phyloP scores from a whole-genome alignment of 30 jellyfish, hydroid and myxozoan species.

The Aurelia coerulea region DNA sequence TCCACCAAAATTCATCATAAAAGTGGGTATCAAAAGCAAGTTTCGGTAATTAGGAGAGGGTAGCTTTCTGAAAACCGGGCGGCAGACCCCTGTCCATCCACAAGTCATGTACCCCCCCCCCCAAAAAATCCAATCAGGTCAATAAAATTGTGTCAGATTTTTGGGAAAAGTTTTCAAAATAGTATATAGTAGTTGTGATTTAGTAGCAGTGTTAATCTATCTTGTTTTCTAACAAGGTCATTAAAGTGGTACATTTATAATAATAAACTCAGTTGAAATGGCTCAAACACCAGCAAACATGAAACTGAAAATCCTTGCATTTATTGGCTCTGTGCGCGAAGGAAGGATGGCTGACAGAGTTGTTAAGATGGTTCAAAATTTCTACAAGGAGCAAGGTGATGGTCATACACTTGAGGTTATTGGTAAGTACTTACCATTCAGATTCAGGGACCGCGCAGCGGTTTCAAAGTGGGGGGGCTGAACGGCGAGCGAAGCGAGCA shows the following conservation, averaged over 20 bases:
- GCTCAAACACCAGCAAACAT: slow-evolving; percentile 58
- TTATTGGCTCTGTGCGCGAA: slow-evolving; percentile 84
- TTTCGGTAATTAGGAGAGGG: no score
- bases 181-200: no score
- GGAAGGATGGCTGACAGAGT: slow-evolving; percentile 89
- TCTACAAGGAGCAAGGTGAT: slow-evolving; percentile 48
- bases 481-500: no score
- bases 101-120: no score
- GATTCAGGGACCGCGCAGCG: no score
- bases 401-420: slow-evolving; percentile 77
- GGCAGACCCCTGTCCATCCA: no score
- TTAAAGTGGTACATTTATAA: background rate
- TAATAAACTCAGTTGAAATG: background rate
- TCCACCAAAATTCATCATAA: no score
- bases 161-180: background rate
- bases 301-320: slow-evolving; percentile 45
- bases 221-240: background rate
- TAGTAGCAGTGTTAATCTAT: background rate
- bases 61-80: no score
- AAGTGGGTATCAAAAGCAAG: no score
- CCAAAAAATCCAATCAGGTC: background rate
- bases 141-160: background rate
- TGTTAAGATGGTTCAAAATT: slow-evolving; percentile 40
- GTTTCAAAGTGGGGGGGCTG: no score
- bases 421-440: slow-evolving; percentile 39